A percentile compares a stretch with the other conserved stretches of the same genome.
These are phyloP conservation scores for Passerculus sandwichensis DNA, from an alignment of 2,797 vertebrate genomes.

Conservation along the genomic window DNA sequence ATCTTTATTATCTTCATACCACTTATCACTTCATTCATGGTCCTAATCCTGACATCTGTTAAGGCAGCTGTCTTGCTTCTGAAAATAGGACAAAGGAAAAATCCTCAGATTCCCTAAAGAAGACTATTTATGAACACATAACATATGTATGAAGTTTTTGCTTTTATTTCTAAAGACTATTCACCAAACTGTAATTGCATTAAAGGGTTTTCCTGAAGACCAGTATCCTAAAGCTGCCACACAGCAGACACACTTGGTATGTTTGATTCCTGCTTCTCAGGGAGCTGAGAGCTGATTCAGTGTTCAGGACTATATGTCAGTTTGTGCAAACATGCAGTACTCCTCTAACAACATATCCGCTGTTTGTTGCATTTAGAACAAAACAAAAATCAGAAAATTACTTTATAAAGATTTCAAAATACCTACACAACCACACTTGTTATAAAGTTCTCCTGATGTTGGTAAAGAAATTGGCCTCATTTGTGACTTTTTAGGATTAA, in stretches of 20 bases:
- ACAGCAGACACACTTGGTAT: neutral
- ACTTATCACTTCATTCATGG: constrained; percentile 95
- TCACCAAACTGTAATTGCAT: neutral
- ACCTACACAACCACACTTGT: neutral
- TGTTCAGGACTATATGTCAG: neutral
- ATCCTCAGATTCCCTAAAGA: neutral
- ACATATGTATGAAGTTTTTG: neutral
- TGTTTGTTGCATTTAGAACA: neutral
- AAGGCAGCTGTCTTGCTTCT: constrained; percentile 89
- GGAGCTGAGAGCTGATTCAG: neutral
- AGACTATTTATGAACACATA: neutral
- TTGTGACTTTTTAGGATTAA: neutral
- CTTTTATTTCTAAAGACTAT: neutral
- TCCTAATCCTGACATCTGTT: constrained; percentile 90
- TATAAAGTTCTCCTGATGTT: neutral
- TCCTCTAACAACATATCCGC: neutral
- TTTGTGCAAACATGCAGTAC: neutral
- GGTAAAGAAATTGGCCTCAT: neutral
- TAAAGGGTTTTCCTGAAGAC: neutral
- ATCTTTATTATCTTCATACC: constrained; percentile 98
- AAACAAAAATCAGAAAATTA: neutral
- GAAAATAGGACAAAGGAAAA: constrained; percentile 19
- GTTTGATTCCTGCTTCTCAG: neutral
- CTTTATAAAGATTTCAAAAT: neutral
- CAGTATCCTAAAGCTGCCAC: neutral